Base-by-base conservation (phyloP, 2,797 vertebrate species). In the Gobio occitaniae region DNA sequence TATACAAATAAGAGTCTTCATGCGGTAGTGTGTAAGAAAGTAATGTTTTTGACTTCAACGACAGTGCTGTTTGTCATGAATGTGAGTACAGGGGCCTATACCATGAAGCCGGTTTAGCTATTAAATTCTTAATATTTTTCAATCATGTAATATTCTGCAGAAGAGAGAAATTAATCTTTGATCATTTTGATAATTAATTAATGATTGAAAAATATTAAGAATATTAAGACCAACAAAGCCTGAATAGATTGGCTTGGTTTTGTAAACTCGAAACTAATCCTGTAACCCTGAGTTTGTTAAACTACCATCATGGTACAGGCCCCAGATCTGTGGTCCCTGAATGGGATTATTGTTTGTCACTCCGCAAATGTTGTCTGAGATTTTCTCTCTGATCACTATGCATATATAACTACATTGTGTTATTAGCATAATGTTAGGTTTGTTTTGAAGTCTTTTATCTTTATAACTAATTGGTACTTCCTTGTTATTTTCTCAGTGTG, bases 401-500 rank as follows among this genome's bases (percentile, higher is more conserved):
- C 82, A 81, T 84, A 38, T 69, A 68, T 76, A 50, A 86, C 80
- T 61, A 65, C 11, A 65, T 48, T 21, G 59, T 41, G 61, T 69
- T 29, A 78, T 84, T 81, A 70, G n/a, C 82, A 81, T 65, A 81
- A 25, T 63, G 54, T 25, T 11, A 74, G 59, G 50, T 77, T 44
- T 56, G 78, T 54, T 84, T 78, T 72, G 29, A 77, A 48, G 72
- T 71, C 86, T 84, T 87, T 87, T 56, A 84, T 87, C 61, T 84
- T 87, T 71, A 61, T 69, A 66, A 29, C 59, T 83, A 36, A 74
- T 63, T 77, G 68, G 71, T 48, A 63, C 65, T 44, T n/a, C 69
- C 17, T 81, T 74, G n/a, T 68, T 86, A 80, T 83, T 79, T 80
- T 83, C 52, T 69, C 3, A 25, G 47, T 25, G n/a, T 2, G 25